Conservation (phyloP, 2,797 vertebrate genomes). For the Anguilla marmorata region DNA sequence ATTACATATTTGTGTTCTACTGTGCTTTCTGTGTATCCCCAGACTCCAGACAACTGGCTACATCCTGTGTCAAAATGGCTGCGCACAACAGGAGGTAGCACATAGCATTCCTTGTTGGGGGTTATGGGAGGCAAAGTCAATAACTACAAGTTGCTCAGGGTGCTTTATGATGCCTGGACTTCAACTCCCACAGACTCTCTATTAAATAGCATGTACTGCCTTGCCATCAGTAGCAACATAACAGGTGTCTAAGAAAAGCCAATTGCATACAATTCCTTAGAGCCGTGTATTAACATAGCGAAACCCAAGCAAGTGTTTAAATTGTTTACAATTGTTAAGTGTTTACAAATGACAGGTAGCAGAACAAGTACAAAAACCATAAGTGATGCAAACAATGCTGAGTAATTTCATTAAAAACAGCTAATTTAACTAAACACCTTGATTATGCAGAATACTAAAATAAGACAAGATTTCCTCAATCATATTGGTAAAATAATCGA, state of each 20-base stretch:
- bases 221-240: background rate
- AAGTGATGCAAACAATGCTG: background rate
- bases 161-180: background rate
- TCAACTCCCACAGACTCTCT: background rate
- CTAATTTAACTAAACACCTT: background rate
- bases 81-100: background rate
- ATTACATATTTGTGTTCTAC: background rate
- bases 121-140: background rate
- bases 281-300: background rate
- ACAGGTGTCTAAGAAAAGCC: background rate
- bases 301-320: background rate
- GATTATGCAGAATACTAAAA: conserved; percentile 8
- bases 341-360: background rate
- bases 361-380: background rate
- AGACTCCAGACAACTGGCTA: background rate
- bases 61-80: background rate
- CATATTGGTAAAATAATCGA: background rate
- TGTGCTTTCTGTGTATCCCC: background rate
- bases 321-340: background rate
- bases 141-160: background rate
- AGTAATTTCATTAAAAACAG: background rate
- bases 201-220: background rate
- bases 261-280: background rate
- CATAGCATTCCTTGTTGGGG: background rate
- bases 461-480: background rate